Evolutionary conservation across 2,888 invertebrate species (phyloP), one percentile per base, ranked within the genome.

Genomic region (Melipona bicolor): DNA sequence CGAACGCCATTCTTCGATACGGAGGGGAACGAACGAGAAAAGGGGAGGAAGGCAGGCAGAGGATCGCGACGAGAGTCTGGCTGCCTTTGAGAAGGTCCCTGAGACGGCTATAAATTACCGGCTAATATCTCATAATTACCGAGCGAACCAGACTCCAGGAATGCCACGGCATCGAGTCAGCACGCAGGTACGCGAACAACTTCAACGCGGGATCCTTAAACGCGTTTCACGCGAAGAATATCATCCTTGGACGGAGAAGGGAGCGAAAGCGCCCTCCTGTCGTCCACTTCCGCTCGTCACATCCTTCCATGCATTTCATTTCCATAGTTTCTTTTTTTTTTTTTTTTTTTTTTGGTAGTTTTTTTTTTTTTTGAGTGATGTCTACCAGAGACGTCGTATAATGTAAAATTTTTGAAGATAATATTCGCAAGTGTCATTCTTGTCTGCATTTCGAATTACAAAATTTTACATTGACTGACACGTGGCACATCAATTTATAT

Each of bases 111-210:
- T 93, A 93, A 93, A 93, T 93, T 93, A 93, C 91, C 88, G 92
- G 90, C 91, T 93, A 93, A 93, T 93, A 93, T 93, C 92, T 93
- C 92, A 91, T 93, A 93, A 93, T 93, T 93, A 93, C 91, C 89
- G 88, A 90, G 90, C 88, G 87, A 84, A 86, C 89, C 89, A 91
- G 92, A 90, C 91, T 85, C 50, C 36, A 89, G 89, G 92, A 92
- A 92, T 91, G 89, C 90, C 88, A 87, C 79, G 86, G 81, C 78
- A 79, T 79, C 87, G 89, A 90, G 86, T 91, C 90, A 89, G 86
- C 84, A 81, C 87, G 68, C 90, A 92, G 93, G 90, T 91, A 92
- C 91, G 90, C 88, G 87, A 89, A 81, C 52, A 74, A 85, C 78
- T 82, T 75, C n/a, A 43, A 43, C 43, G 36, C 9, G 49, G 50